Evolutionary conservation across 2,888 invertebrate genomes (phyloP).

Genomic region (Cheilosia impressa): DNA sequence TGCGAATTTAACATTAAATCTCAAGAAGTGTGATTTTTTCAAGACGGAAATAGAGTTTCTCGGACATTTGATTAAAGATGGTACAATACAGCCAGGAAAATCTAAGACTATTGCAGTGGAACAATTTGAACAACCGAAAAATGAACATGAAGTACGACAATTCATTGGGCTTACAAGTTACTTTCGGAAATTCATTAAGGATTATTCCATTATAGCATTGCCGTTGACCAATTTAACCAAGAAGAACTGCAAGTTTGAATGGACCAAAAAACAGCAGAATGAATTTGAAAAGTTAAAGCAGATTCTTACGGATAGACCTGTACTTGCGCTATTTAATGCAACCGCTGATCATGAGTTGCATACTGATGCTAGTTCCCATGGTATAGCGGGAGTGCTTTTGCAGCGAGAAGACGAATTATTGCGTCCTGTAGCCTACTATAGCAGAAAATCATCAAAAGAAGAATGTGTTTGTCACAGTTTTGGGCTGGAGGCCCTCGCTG

Average conservation of each 20-base stretch:
- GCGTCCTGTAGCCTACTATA: too few relatives aligned
- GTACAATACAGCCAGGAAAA: too few relatives aligned
- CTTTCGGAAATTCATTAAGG: slow-evolving; percentile 20
- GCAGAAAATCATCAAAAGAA: too few relatives aligned
- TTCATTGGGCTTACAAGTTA: background rate
- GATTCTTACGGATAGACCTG: background rate
- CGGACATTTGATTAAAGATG: background rate
- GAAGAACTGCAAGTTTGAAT: too few relatives aligned
- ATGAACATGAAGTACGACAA: slow-evolving; percentile 3
- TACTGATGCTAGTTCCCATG: slow-evolving; percentile 37
- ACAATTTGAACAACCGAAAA: background rate
- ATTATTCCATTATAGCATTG: background rate
- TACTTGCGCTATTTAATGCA: slow-evolving; percentile 9
- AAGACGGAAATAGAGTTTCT: background rate
- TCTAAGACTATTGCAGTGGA: too few relatives aligned
- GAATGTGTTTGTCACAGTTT: slow-evolving; percentile 18
- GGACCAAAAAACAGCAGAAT: too few relatives aligned
- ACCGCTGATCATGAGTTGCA: slow-evolving; percentile 31
- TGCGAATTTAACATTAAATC: background rate
- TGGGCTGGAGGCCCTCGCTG: slow-evolving; percentile 31
- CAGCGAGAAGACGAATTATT: background rate
- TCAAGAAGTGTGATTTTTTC: background rate
- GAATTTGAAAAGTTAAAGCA: background rate
- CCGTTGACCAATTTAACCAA: slow-evolving; percentile 9
- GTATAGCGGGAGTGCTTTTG: slow-evolving; percentile 35